Evolutionary conservation across 2,113 vertebrate genomes (phyloP).

Genomic region (Leucoraja erinaceus): DNA sequence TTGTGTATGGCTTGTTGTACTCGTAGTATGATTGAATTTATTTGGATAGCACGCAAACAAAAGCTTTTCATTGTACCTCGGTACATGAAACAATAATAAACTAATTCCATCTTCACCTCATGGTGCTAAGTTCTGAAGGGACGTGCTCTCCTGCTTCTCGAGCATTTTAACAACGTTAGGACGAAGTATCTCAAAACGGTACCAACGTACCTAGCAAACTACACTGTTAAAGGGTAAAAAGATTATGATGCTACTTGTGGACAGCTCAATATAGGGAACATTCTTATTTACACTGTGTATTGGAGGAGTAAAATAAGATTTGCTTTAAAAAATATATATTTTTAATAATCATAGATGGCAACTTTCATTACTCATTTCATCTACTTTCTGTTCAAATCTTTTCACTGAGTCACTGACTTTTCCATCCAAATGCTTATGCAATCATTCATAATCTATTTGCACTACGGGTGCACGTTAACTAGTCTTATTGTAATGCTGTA

Average conservation of each 20-base stretch:
- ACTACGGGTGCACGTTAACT: background rate
- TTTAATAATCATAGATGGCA: too few species aligned
- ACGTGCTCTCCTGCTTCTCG: background rate
- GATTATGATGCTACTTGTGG: background rate
- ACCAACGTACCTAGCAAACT: background rate
- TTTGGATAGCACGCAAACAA: too few species aligned
- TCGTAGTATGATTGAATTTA: too few species aligned
- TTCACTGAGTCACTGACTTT: background rate
- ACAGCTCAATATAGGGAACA: background rate
- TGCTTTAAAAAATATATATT: too few species aligned
- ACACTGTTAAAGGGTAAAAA: background rate
- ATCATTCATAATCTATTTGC: background rate
- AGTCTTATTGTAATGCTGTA: background rate
- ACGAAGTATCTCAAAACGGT: background rate
- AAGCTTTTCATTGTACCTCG: too few species aligned
- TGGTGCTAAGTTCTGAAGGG: background rate
- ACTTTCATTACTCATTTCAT: background rate
- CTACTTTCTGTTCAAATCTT: background rate
- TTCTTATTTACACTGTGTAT: background rate
- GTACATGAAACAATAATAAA: too few species aligned
- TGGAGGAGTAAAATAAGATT: background rate
- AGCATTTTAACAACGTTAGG: background rate
- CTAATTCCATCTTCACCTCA: too few species aligned
- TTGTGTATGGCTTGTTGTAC: too few species aligned
- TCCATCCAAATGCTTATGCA: background rate